Base-by-base conservation (phyloP, 2,113 vertebrate species). In the Passer domesticus region DNA sequence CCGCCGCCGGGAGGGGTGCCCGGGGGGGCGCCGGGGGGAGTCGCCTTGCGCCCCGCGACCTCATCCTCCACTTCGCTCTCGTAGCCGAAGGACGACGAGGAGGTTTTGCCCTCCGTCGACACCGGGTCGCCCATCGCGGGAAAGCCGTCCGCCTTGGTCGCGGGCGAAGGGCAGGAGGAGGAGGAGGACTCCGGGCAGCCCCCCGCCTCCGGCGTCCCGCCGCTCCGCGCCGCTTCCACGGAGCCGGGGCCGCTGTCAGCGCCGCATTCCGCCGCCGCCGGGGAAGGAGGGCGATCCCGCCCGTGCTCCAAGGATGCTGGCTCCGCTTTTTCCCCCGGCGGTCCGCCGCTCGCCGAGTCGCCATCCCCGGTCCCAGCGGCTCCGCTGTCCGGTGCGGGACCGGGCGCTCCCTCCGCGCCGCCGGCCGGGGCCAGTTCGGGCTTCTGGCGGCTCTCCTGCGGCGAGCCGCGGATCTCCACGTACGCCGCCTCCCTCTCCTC, bases 51-150 rank as follows among this genome's bases (percentile, higher is more conserved):
- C 63, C 95, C 97, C n/a, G 81, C 62, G 25, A 68, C 79, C 47
- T 76, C 87, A 25, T 74, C 89, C 43, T 91, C 81, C 18, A 93
- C 95, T 62, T 98, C 98, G 11, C 97, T 97, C 33, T 95, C 96
- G 63, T 97, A 98, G 43, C 97, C 97, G 43, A 98, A 96, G 31
- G 97, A 98, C 15, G 98, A 98, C 20, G 94, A 91, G 39, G 89
- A 96, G 50, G 97, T 85, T 87, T 94, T 83, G 59, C 87, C 80
- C 91, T 94, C 96, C 31, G 89, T 49, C 46, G 93, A 85, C 35
- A 62, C 59, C 15, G 95, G 84, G 11, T 95, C 95, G 6, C 94
- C 86, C 82, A 25, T 31, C 28, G 89, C 35, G n/a, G 90, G 90
- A 70, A 87, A 94, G 75, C 49, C 58, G 11, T 87, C 78, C 33